Percentiles rank a stretch among this genome's conserved stretches.
phyloP scores from a whole-genome alignment of 2,113 vertebrate species.

The Tenebrosternarchus preto region DNA sequence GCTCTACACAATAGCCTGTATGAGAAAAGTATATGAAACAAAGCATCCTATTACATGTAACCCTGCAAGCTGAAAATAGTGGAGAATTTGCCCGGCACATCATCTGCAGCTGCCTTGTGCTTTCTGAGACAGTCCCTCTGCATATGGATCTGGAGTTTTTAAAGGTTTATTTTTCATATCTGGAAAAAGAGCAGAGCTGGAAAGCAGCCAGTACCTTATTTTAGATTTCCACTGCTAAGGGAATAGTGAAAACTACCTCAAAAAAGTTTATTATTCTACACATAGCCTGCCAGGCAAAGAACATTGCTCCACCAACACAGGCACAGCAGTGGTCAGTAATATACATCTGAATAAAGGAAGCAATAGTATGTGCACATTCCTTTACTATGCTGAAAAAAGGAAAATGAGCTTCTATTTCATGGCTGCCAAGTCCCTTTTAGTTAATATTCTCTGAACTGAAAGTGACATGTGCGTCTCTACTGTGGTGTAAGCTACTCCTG shows the following conservation, averaged over 20 bases:
- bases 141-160: background rate
- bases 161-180: background rate
- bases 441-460: background rate
- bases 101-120: background rate
- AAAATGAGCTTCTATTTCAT: no score
- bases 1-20: background rate
- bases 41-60: slow-evolving; percentile 25
- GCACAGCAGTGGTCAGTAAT: no score
- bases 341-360: no score
- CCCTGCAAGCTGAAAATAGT: slow-evolving; percentile 21
- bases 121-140: background rate
- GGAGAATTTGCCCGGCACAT: background rate
- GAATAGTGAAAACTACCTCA: no score
- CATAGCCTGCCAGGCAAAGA: no score
- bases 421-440: background rate
- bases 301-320: no score
- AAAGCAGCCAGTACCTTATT: no score
- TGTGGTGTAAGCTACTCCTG: background rate
- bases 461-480: background rate
- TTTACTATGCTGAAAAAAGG: no score
- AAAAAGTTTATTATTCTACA: no score
- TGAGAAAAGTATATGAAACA: slow-evolving; percentile 18
- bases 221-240: no score
- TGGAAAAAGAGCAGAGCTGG: no score
- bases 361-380: no score